These are phyloP conservation scores for Dermochelys coriacea DNA, from an alignment of 2,797 vertebrate genomes.

Conservation along the genomic window DNA sequence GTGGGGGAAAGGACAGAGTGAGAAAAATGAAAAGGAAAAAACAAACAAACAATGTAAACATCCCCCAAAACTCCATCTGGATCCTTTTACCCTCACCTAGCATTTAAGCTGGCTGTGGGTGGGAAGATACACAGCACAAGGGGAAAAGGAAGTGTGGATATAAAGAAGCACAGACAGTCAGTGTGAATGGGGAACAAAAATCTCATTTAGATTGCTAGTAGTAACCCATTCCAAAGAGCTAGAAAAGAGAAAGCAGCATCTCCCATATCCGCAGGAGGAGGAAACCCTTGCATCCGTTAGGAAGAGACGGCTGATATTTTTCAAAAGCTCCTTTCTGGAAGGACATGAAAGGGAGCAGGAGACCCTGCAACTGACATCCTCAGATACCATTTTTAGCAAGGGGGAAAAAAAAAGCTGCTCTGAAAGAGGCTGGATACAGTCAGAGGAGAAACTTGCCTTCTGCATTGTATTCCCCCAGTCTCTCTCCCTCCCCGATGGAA, in stretches of 20 bases:
- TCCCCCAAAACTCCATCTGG: not conserved
- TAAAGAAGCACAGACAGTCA: not conserved
- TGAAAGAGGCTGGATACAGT: not conserved
- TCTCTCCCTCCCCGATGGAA: not conserved
- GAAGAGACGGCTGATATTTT: not conserved
- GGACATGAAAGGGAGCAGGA: not conserved
- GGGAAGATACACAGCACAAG: accelerated
- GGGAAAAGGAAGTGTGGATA: not conserved
- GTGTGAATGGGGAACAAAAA: not conserved
- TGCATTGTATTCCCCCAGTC: not conserved
- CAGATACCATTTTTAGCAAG: not conserved
- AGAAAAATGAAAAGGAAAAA: not conserved
- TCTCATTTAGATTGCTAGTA: not conserved
- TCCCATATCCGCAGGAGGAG: not conserved
- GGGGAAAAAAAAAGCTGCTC: not conserved
- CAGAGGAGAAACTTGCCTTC: not conserved
- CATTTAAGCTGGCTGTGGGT: accelerated
- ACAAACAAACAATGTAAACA: not conserved
- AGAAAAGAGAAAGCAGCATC: not conserved
- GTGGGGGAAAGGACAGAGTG: not conserved
- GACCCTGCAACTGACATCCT: not conserved
- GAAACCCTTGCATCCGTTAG: not conserved
- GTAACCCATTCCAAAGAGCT: accelerated
- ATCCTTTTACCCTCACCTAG: not conserved
- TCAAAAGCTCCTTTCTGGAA: not conserved